Evolutionary conservation across 2,797 vertebrate genomes (phyloP).

Genomic region (Acomys russatus): DNA sequence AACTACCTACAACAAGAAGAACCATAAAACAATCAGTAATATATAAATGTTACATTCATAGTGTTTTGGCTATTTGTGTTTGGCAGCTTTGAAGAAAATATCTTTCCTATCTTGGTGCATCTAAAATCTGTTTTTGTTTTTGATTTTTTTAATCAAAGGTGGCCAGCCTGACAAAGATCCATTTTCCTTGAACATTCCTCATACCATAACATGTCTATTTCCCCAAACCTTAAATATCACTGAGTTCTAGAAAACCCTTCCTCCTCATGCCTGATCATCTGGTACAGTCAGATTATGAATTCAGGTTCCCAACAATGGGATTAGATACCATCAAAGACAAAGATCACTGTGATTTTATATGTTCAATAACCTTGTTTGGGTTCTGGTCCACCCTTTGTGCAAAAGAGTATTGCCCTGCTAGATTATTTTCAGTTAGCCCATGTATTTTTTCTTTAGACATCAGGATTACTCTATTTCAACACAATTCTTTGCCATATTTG

Average conservation of each 20-base stretch:
- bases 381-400: too few species aligned
- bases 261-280: not conserved
- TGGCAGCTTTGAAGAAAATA: too few species aligned
- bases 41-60: too few species aligned
- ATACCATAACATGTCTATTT: not conserved
- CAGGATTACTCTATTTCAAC: not conserved
- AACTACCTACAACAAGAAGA: too few species aligned
- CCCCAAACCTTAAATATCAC: not conserved
- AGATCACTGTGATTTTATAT: not conserved
- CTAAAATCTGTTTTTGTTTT: not conserved
- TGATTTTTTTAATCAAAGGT: too few species aligned
- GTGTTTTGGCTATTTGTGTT: too few species aligned
- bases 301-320: not conserved
- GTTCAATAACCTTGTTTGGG: not conserved
- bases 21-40: too few species aligned
- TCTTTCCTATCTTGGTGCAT: too few species aligned
- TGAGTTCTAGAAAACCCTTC: not conserved
- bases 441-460: not conserved
- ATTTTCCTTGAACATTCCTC: not conserved
- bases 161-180: not conserved
- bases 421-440: not conserved
- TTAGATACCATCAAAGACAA: not conserved
- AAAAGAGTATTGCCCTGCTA: not conserved
- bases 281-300: not conserved
- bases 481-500: not conserved